These are phyloP conservation scores for Hemibagrus guttatus DNA, from an alignment of 2,797 vertebrate species.

Conservation along the genomic window DNA sequence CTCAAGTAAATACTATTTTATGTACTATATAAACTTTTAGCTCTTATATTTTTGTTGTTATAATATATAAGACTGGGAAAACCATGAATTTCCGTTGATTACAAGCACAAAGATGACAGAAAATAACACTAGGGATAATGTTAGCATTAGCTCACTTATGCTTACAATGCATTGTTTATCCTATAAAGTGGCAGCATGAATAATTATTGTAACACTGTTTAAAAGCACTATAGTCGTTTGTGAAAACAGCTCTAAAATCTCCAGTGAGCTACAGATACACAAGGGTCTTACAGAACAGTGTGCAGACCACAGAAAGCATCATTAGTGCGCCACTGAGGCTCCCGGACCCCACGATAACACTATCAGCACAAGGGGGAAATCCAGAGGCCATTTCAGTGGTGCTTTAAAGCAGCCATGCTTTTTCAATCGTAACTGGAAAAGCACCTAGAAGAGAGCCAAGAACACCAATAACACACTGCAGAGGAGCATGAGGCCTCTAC, in stretches of 20 bases:
- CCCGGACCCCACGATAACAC: slow-evolving; percentile 54
- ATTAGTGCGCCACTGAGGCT: slow-evolving; percentile 50
- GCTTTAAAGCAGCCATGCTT: slow-evolving; percentile 51
- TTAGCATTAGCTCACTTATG: background rate
- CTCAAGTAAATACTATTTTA: background rate
- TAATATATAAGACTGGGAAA: background rate
- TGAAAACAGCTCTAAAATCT: slow-evolving; percentile 39
- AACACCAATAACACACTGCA: slow-evolving; percentile 38
- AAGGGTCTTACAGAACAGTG: slow-evolving; percentile 57
- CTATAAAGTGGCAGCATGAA: slow-evolving; percentile 11
- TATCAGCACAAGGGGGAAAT: slow-evolving; percentile 60
- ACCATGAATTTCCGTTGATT: background rate
- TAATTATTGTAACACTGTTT: background rate
- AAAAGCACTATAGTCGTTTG: slow-evolving; percentile 20
- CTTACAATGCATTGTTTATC: background rate
- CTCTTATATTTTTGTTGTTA: background rate
- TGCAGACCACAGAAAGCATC: slow-evolving; percentile 57
- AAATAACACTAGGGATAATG: background rate
- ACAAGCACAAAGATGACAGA: background rate
- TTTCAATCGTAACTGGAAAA: slow-evolving; percentile 57
- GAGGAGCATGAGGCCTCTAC: slow-evolving; percentile 22
- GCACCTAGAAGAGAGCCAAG: slow-evolving; percentile 57
- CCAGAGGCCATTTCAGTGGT: slow-evolving; percentile 60
- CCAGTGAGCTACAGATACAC: slow-evolving; percentile 49
- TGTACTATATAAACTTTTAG: background rate